Evolutionary conservation across 2,888 invertebrate species (phyloP), one percentile per base, ranked within the genome.

Genomic region (Melieria crassipennis): DNA sequence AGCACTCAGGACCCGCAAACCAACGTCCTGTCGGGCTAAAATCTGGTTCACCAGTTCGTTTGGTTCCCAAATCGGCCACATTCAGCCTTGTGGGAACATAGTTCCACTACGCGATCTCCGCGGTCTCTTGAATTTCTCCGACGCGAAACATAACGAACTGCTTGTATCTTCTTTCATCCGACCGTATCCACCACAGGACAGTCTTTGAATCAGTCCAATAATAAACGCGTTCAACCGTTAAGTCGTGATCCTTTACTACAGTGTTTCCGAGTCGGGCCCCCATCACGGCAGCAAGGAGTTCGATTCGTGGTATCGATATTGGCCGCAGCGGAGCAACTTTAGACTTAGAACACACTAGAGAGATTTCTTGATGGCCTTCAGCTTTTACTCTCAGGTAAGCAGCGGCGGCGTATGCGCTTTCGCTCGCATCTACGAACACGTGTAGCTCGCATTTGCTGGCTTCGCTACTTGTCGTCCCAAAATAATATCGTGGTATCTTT

Each of bases 151-250:
- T 56, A 46, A 61, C 77, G n/a, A 77, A 77, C 65, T 77, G 73
- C 13, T 74, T 72, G 48, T 64, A 74, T 4, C 9, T 56, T 60
- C 79, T 70, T 3, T 76, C 72, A 10, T 78, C 77, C 5, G 76
- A 76, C 46, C 70, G 65, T n/a, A 79, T 52, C 79, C 78, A 81
- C 56, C 66, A 69, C 48, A 79, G 62, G 11, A 77, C 78, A 16
- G 76, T 78, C 65, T 70, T 77, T 1, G 80, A 82, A 58, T 82
- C 79, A 4, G 78, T 71, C 81, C 79, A 81, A 65, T 76, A 78
- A 43, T 70, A 42, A 0, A 13, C 74, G 5, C 68, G 11, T 13
- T 67, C 52, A 46, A 79, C 70, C 3, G 71, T 55, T 5, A 78
- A 52, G 3, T 71, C 69, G 50, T 74, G 76, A 1, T 43, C 69